These are phyloP conservation scores for Serranus cabrilla DNA, from an alignment of 2,797 vertebrate species.

Conservation along the genomic window DNA sequence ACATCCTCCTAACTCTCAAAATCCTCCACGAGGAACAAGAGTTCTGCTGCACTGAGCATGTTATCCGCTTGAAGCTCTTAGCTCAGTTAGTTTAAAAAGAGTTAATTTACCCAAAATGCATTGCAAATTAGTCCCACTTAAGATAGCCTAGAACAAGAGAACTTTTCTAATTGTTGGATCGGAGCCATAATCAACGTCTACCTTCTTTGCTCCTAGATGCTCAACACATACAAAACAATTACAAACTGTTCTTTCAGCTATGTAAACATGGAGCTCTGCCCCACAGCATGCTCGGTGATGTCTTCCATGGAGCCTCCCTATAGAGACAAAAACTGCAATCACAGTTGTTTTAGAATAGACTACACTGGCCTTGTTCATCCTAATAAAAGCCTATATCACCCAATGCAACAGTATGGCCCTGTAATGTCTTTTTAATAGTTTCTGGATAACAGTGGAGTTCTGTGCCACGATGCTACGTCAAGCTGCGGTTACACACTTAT, in stretches of 20 bases:
- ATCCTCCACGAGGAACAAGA: neutral
- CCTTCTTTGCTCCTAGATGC: constrained; percentile 10
- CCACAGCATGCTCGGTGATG: constrained; percentile 6
- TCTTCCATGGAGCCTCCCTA: neutral
- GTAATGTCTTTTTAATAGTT: constrained; percentile 67
- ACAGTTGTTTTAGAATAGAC: constrained; percentile 19
- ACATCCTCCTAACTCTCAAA: neutral
- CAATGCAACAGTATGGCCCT: constrained; percentile 31
- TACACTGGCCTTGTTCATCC: neutral
- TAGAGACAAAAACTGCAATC: constrained; percentile 18
- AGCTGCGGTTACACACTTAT: constrained; percentile 44
- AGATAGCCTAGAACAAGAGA: constrained; percentile 22
- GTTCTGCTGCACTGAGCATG: constrained; percentile 6
- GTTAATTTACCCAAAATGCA: constrained; percentile 30
- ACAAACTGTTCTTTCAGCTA: constrained; percentile 10
- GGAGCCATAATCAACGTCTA: constrained; percentile 17
- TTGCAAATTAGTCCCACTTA: constrained; percentile 35
- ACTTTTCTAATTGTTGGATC: constrained; percentile 14
- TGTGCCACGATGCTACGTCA: constrained; percentile 29
- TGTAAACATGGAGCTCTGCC: constrained; percentile 24
- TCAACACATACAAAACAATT: constrained; percentile 29
- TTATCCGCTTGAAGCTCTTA: constrained; percentile 8
- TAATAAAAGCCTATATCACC: constrained; percentile 42
- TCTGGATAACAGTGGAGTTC: constrained; percentile 44
- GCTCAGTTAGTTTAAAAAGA: neutral